phyloP scores from a whole-genome alignment of 2,888 invertebrate genomes.

The Acleris emargana region DNA sequence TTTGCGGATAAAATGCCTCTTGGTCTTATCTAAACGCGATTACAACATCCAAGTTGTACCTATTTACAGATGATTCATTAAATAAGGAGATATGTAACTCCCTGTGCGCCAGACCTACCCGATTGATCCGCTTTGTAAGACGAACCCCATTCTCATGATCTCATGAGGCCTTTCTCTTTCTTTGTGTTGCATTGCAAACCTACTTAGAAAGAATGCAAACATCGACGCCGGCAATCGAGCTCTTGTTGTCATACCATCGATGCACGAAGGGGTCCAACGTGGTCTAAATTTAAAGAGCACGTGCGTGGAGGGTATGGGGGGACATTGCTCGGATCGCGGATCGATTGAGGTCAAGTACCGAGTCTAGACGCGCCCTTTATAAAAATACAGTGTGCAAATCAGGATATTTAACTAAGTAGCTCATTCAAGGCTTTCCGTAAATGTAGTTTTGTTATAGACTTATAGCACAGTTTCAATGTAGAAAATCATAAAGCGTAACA shows the following conservation, averaged over 20 bases:
- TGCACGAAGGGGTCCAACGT: slow-evolving; percentile 42
- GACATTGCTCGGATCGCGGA: slow-evolving; percentile 60
- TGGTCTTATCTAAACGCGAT: too few relatives aligned
- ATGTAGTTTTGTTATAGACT: not conserved
- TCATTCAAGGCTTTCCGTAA: slow-evolving; percentile 13
- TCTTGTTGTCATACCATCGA: not conserved
- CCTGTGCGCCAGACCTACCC: too few relatives aligned
- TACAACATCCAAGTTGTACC: too few relatives aligned
- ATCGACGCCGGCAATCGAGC: not conserved
- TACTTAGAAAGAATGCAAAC: not conserved
- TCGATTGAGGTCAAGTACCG: slow-evolving; percentile 69
- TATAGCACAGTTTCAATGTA: not conserved
- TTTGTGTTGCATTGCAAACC: slow-evolving; percentile 3
- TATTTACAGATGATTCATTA: too few relatives aligned
- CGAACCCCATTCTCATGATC: not conserved
- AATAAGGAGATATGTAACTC: too few relatives aligned
- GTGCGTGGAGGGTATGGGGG: slow-evolving; percentile 57
- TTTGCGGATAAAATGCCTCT: too few relatives aligned
- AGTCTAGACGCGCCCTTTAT: slow-evolving; percentile 51
- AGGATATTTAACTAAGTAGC: slow-evolving; percentile 31
- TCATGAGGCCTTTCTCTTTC: slow-evolving; percentile 31
- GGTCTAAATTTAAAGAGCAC: slow-evolving; percentile 69
- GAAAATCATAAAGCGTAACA: slow-evolving; percentile 17
- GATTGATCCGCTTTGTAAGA: too few relatives aligned
- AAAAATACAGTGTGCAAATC: slow-evolving; percentile 7